Conservation (phyloP, 2,113 vertebrate species). For the Corvus moneduloides region DNA sequence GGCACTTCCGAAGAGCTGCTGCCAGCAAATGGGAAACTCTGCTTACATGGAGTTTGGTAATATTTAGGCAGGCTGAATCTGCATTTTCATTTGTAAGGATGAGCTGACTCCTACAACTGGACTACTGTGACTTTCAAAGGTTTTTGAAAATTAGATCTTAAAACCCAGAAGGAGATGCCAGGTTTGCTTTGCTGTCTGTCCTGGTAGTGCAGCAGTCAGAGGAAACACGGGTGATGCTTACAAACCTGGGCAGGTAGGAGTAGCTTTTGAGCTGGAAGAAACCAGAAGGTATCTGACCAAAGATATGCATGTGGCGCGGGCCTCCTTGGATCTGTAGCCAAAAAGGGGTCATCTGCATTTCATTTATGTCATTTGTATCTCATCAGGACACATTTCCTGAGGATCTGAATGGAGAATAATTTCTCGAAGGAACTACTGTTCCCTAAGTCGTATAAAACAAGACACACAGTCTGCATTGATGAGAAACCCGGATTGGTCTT, state of each 20-base stretch:
- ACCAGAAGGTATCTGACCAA: not conserved
- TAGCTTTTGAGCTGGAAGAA: not conserved
- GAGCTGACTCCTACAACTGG: not conserved
- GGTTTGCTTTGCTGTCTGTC: not conserved
- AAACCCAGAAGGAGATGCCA: not conserved
- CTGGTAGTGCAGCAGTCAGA: not conserved
- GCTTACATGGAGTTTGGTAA: not conserved
- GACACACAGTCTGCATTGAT: not conserved
- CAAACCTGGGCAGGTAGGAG: not conserved
- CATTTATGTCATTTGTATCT: conserved; percentile 40
- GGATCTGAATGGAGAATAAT: conserved; percentile 16
- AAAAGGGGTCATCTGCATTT: conserved; percentile 37
- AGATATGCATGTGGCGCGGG: not conserved
- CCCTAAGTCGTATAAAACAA: not conserved
- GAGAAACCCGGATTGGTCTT: conserved; percentile 9
- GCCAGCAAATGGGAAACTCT: conserved; percentile 36
- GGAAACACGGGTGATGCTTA: not conserved
- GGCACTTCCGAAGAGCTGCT: conserved; percentile 30
- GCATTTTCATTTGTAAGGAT: conserved; percentile 9
- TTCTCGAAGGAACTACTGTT: conserved; percentile 11
- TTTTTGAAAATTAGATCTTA: not conserved
- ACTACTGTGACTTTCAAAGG: not conserved
- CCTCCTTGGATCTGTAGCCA: not conserved
- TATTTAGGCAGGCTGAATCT: conserved; percentile 32
- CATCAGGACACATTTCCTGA: conserved; percentile 1